Evolutionary conservation across 2,113 vertebrate species (phyloP).

Genomic region (Indicator maculatus): DNA sequence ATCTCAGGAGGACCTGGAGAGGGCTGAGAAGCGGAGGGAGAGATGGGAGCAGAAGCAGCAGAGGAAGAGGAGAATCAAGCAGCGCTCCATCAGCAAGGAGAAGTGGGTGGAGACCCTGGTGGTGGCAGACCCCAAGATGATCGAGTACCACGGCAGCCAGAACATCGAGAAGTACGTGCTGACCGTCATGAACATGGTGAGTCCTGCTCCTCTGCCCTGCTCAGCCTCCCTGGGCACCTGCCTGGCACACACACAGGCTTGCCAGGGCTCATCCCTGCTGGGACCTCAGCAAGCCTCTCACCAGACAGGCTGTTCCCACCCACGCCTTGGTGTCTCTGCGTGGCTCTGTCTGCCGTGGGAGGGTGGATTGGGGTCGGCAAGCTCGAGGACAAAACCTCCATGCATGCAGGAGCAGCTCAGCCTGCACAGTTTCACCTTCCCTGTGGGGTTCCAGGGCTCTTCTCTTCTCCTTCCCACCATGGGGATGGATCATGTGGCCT

Average conservation of each 20-base stretch:
- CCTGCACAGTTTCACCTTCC: background rate
- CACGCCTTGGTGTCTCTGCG: rapidly evolving
- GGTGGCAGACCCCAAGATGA: constrained; percentile 94
- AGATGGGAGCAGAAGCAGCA: constrained; percentile 77
- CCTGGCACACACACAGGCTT: background rate
- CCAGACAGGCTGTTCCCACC: background rate
- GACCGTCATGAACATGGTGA: constrained; percentile 98
- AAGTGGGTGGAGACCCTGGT: constrained; percentile 98
- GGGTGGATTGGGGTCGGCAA: background rate
- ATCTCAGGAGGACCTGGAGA: constrained; percentile 40
- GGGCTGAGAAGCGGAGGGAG: constrained; percentile 75
- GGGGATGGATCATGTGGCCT: background rate
- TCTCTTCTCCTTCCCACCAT: background rate
- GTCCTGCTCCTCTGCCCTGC: background rate
- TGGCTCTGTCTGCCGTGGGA: rapidly evolving
- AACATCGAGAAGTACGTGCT: constrained; percentile 89
- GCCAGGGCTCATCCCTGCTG: background rate
- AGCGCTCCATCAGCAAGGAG: constrained; percentile 91
- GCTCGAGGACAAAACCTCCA: rapidly evolving
- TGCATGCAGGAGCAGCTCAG: background rate
- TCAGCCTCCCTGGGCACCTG: rapidly evolving
- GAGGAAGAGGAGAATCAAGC: constrained; percentile 72
- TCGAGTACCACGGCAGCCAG: constrained; percentile 88
- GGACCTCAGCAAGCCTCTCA: background rate
- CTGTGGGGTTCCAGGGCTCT: background rate